Conservation (phyloP, 2,888 invertebrate species). For the Lottia gigantea region DNA sequence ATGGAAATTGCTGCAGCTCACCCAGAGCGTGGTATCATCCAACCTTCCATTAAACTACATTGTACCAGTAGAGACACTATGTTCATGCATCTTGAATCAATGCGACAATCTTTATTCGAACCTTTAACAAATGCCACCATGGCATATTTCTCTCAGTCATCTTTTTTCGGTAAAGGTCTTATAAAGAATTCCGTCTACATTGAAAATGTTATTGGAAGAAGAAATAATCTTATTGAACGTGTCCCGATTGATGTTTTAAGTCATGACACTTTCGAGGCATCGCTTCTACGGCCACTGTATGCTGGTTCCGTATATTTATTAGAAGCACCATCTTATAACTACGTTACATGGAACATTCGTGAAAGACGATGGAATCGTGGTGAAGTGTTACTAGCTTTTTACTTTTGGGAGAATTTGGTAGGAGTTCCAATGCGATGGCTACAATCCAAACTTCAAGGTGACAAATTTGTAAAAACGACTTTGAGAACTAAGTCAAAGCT, state of each 20-base stretch:
- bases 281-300: constrained; percentile 51
- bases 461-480: constrained; percentile 51
- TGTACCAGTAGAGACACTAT: constrained; percentile 49
- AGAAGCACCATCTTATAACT: constrained; percentile 57
- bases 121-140: constrained; percentile 57
- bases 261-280: constrained; percentile 61
- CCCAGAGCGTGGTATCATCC: constrained; percentile 57
- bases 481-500: constrained; percentile 52
- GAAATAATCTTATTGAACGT: constrained; percentile 51
- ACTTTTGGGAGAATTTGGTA: constrained; percentile 55
- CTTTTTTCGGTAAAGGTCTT: constrained; percentile 58
- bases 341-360: constrained; percentile 58
- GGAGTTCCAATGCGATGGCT: constrained; percentile 52
- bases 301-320: constrained; percentile 48
- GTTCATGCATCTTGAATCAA: constrained; percentile 57
- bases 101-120: constrained; percentile 55
- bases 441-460: constrained; percentile 48
- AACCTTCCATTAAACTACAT: constrained; percentile 55
- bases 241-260: constrained; percentile 60
- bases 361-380: constrained; percentile 59
- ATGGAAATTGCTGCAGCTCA: constrained; percentile 55
- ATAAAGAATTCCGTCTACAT: constrained; percentile 57
- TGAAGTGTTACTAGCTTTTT: constrained; percentile 53
- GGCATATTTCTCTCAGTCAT: constrained; percentile 50
- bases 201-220: constrained; percentile 52